Conservation (phyloP, 1,140 invertebrate species). For the Chrysoperla carnea region DNA sequence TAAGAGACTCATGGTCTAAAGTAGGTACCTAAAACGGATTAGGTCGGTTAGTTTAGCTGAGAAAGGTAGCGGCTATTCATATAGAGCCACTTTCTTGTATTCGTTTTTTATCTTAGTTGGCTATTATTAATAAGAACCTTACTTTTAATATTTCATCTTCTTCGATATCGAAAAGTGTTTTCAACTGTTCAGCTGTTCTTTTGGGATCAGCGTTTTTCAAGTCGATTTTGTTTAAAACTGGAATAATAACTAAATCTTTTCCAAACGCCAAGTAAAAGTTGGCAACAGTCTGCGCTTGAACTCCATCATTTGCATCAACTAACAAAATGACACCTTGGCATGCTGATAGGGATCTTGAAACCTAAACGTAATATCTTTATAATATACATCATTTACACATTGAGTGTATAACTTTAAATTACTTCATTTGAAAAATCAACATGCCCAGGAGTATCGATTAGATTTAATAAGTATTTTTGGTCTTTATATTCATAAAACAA, state of each 20-base stretch:
- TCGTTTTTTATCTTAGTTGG: background rate
- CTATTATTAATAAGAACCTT: slow-evolving; percentile 15
- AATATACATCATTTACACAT: background rate
- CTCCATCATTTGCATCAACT: slow-evolving; percentile 92
- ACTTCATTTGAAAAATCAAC: slow-evolving; percentile 98
- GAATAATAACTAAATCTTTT: slow-evolving; percentile 66
- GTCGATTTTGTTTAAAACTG: slow-evolving; percentile 95
- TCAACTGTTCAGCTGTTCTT: slow-evolving; percentile 56
- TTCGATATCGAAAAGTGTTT: slow-evolving; percentile 72
- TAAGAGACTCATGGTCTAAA: too few relatives aligned
- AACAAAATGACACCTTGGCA: slow-evolving; percentile 91
- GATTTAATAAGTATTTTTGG: slow-evolving; percentile 72
- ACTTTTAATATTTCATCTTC: slow-evolving; percentile 45
- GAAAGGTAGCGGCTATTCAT: too few relatives aligned
- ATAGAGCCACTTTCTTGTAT: too few relatives aligned
- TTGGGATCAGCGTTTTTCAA: slow-evolving; percentile 79
- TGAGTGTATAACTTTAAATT: slow-evolving; percentile 3
- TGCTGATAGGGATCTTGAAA: slow-evolving; percentile 67
- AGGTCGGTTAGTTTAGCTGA: too few relatives aligned
- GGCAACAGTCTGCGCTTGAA: slow-evolving; percentile 95
- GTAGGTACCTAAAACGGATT: too few relatives aligned
- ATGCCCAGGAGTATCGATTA: slow-evolving; percentile 97
- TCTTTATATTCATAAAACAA: slow-evolving; percentile 56
- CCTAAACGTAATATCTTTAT: slow-evolving; percentile 18
- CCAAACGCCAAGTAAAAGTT: slow-evolving; percentile 89